Percentiles rank a stretch among this genome's conserved stretches.
Evolutionary conservation across 1,140 invertebrate species (phyloP).

Genomic region (Meloidogyne hapla): DNA sequence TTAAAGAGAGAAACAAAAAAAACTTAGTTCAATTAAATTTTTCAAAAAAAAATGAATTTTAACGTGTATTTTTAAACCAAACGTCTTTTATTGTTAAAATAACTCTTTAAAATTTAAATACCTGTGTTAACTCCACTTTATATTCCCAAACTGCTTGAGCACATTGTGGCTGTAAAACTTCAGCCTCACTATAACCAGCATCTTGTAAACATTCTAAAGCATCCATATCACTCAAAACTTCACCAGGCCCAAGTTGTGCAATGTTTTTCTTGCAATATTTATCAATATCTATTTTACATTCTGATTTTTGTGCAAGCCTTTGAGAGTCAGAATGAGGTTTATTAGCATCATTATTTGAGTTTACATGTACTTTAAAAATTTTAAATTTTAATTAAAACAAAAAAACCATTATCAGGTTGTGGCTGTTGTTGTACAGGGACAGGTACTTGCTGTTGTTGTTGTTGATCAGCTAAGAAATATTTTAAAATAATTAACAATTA

Average conservation of each 20-base stretch:
- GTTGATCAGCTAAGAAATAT: background rate
- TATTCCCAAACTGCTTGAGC: conserved; percentile 61
- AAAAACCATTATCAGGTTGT: background rate
- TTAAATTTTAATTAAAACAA: background rate
- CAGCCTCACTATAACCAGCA: conserved; percentile 52
- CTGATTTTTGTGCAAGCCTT: conserved; percentile 36
- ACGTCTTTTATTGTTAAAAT: too few species aligned
- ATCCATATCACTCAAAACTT: conserved; percentile 56
- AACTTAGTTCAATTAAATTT: background rate
- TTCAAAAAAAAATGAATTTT: too few species aligned
- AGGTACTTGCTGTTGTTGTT: background rate
- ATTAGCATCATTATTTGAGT: background rate
- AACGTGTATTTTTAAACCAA: too few species aligned
- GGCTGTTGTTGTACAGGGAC: background rate
- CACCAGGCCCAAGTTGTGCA: conserved; percentile 37
- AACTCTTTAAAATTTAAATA: background rate
- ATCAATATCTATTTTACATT: conserved; percentile 43
- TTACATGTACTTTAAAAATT: background rate
- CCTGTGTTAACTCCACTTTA: conserved; percentile 47
- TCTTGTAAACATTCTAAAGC: conserved; percentile 63
- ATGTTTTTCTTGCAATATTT: conserved; percentile 45
- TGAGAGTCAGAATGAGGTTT: conserved; percentile 10
- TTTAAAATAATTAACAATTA: background rate
- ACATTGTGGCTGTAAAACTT: conserved; percentile 45
- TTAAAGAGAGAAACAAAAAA: too few species aligned